Evolutionary conservation across 2,797 vertebrate species (phyloP).

Genomic region (Pagetopsis macropterus): DNA sequence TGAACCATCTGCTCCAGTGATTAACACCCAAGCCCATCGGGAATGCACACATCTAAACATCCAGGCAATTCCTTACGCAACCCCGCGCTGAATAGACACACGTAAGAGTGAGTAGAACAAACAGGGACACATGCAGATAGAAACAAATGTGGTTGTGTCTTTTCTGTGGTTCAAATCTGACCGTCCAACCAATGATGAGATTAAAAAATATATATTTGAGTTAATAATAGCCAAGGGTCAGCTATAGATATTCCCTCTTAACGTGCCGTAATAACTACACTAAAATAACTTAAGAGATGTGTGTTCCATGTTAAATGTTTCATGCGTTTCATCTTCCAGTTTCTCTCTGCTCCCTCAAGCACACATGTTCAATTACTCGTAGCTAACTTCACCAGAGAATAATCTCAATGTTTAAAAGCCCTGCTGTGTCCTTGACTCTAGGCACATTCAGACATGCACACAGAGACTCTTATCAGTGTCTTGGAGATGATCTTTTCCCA

Average conservation of each 20-base stretch:
- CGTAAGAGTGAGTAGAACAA: not conserved
- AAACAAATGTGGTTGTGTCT: not conserved
- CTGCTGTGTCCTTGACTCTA: conserved; percentile 34
- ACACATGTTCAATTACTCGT: not conserved
- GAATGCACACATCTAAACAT: conserved; percentile 51
- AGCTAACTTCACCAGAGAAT: conserved; percentile 1
- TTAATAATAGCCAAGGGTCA: not conserved
- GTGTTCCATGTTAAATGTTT: not conserved
- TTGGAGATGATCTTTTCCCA: conserved; percentile 36
- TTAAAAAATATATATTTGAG: not conserved
- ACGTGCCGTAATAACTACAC: not conserved
- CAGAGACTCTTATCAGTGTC: conserved; percentile 44
- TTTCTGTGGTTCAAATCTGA: not conserved
- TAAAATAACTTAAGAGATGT: not conserved
- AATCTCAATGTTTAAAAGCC: conserved; percentile 4
- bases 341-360: not conserved
- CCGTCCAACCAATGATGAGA: not conserved
- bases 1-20: conserved; percentile 78
- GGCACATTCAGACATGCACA: conserved; percentile 33
- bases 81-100: conserved; percentile 12
- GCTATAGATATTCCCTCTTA: not conserved
- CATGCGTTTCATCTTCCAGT: not conserved
- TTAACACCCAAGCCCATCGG: conserved; percentile 66
- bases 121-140: not conserved
- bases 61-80: conserved; percentile 45